Evolutionary conservation across 2,113 vertebrate genomes (phyloP).

Genomic region (Genyomyrus donnyi): DNA sequence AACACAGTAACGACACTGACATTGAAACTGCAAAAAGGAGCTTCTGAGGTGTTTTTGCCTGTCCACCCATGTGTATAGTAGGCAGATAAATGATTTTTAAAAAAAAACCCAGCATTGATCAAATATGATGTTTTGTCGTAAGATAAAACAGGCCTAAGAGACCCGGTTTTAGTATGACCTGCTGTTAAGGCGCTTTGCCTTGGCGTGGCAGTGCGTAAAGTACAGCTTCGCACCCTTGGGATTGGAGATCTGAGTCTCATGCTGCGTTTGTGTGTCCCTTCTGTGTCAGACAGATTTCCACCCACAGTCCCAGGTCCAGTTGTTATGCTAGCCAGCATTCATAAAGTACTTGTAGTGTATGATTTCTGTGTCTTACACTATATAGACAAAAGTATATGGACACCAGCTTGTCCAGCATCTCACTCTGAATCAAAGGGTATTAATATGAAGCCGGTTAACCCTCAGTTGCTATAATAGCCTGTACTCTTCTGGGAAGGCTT

Average conservation of each 20-base stretch:
- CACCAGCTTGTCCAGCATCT: too few species aligned
- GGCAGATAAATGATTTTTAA: neutral
- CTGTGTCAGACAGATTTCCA: neutral
- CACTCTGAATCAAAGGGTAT: too few species aligned
- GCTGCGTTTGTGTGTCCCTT: neutral
- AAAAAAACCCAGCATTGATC: neutral
- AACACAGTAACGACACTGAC: neutral
- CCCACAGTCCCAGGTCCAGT: neutral
- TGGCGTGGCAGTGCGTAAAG: neutral
- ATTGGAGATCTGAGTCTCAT: neutral
- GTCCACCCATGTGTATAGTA: neutral
- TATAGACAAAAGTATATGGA: neutral
- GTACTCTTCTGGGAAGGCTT: too few species aligned
- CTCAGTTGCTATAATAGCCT: too few species aligned
- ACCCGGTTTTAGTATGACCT: neutral
- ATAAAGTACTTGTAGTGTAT: neutral
- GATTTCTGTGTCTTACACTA: neutral
- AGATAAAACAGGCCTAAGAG: neutral
- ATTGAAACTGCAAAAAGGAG: neutral
- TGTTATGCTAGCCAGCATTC: neutral
- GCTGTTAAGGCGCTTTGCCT: neutral
- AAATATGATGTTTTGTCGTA: neutral
- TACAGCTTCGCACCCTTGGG: neutral
- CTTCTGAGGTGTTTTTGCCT: neutral
- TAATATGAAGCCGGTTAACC: too few species aligned